Base-by-base conservation (phyloP, 2,797 vertebrate genomes). In the Ficedula albicollis region DNA sequence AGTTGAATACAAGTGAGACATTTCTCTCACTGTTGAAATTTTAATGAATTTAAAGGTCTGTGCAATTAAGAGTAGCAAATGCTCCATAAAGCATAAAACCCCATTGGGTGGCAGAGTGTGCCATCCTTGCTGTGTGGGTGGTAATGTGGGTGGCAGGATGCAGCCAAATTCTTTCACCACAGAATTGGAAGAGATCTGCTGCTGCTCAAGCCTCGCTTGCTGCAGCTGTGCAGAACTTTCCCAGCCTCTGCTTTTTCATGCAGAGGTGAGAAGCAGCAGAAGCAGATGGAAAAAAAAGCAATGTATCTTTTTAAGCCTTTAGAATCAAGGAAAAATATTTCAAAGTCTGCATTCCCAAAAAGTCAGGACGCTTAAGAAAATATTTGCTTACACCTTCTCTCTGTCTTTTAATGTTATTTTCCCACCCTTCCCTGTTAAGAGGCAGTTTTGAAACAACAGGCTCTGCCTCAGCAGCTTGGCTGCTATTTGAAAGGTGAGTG, bases 391-490 rank as follows among this genome's bases (percentile, higher is more conserved):
- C 0, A 0, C 4, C 26, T 90, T 90, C 11, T 49, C 15, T 79
- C 48, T 48, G 30, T 11, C 39, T 87, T 66, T 69, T 70, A 13
- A 49, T 51, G 25, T 2, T 48, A 20, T 49, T 76, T 77, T 13
- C 16, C 46, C 32, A 46, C 32, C 10, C 10, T 67, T 63, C 16
- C 14, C 19, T 74, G 32, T 60, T 55, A 19, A 46, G 49, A 74
- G 34, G 48, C 41, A 76, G 48, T 5, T 84, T 77, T 76, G 2
- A 38, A 76, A 56, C 26, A 82, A 39, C 39, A 86, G 51, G 43
- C 66, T 88, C 69, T 94, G n/a, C 73, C 74, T 87, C 83, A 66
- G 66, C 84, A 89, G 43, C 64, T 87, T 94, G 63, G 63, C 86
- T 88, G 38, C 49, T 90, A 10, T 95, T 90, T 89, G 86, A 83